phyloP scores from a whole-genome alignment of 2,113 vertebrate species.

The Actinemys pallida region DNA sequence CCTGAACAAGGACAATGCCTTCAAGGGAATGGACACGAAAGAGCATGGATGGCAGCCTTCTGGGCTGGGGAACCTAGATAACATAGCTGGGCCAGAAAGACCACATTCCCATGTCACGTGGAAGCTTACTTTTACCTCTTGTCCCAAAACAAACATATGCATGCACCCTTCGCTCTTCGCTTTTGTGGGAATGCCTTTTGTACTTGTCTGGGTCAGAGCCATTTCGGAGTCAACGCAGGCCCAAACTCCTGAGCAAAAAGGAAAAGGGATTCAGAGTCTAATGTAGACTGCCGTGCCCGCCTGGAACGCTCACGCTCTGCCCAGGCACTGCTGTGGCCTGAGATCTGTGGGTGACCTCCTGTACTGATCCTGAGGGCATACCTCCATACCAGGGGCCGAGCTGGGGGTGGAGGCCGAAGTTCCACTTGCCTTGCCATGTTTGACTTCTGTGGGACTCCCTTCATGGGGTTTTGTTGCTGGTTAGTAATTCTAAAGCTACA shows the following conservation, averaged over 20 bases:
- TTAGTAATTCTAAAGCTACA: background rate
- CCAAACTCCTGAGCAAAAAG: background rate
- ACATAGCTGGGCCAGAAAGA: background rate
- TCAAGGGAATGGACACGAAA: background rate
- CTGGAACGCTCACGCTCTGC: background rate
- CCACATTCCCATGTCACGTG: background rate
- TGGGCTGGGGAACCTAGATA: background rate
- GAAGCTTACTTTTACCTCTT: background rate
- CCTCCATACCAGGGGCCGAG: background rate
- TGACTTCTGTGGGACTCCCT: too few relatives aligned
- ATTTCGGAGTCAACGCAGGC: background rate
- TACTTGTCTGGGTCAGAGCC: background rate
- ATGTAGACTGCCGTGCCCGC: too few relatives aligned
- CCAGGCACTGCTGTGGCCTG: background rate
- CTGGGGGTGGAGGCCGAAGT: background rate
- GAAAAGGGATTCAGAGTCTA: background rate
- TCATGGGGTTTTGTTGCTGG: too few relatives aligned
- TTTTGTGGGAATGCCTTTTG: background rate
- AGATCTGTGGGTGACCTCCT: background rate
- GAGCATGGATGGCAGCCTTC: background rate
- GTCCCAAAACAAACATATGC: background rate
- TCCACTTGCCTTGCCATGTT: background rate
- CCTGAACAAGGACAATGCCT: background rate
- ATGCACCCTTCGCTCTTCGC: background rate
- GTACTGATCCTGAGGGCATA: background rate